Evolutionary conservation across 1,140 invertebrate species (phyloP), one percentile per base, ranked within the genome.

Genomic region (Drosophila takahashii): DNA sequence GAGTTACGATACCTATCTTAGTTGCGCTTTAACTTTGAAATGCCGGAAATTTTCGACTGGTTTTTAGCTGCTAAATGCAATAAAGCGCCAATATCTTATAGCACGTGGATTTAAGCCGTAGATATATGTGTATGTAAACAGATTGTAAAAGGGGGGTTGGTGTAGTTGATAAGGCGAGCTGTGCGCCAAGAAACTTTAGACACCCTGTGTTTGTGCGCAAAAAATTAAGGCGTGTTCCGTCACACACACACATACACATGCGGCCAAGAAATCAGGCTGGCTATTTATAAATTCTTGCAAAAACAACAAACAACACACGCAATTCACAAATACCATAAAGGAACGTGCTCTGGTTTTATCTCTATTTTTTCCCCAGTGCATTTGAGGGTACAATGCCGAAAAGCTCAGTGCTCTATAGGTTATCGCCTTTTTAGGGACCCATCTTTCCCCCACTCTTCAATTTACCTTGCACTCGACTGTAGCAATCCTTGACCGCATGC

Each of bases 401-500:
- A 42, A 42, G 51, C 53, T 56, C 2, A 10, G n/a, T 15, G 54
- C 36, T 48, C 11, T 48, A 11, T 9, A 22, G 15, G 41, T 11
- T 36, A 26, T 18, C 22, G n/a, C 29, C 13, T n/a, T 52, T 51
- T 51, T 64, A 11, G n/a, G 7, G 9, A 44, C 42, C 3, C 16
- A 22, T 4, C 6, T 29, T 7, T 29, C n/a, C n/a, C n/a, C n/a
- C n/a, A n/a, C n/a, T n/a, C 27, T 29, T 29, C 8, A 48, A 50
- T 65, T 75, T 90, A 92, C 90, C 90, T 92, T 92, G 90, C 50
- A 92, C 91, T 52, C 80, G 83, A 48, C 80, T 91, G 66, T 92
- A 92, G 29, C 87, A 90, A 73, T 92, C 91, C 76, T 91, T 92
- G 51, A 81, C 69, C 34, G 79, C 76, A 65, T 73, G 79, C 7